Base-by-base conservation (phyloP, 2,888 invertebrate species). In the Ctenicera cuprea region DNA sequence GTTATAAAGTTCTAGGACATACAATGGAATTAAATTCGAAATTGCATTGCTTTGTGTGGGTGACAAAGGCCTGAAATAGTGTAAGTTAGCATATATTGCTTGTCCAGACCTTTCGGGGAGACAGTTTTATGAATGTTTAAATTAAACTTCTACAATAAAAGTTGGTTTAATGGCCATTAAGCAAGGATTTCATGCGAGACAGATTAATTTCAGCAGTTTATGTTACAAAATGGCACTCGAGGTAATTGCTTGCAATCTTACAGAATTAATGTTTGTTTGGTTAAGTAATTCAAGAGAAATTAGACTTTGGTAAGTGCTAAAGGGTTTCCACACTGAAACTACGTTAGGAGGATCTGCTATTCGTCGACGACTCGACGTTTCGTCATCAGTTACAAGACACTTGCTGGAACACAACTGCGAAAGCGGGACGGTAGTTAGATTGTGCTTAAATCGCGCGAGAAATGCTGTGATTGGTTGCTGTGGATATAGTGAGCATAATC, bases 21-120 rank as follows among this genome's bases (percentile, higher is more conserved):
- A 54, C 45, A 57, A 59, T 33, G 11, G 68, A 48, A 65, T 65
- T 65, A 0, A 52, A 50, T 48, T 41, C 22, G 16, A 52, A 54
- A 54, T 54, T 65, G 37, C 52, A 52, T 33, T 11, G 37, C 37
- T 59, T 64, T 48, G 16, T 52, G 54, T 33, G 22, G 22, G 3
- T 11, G 11, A 52, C 22, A 54, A 41, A 52, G 14, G 26, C 26
- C 22, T 18, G 45, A 26, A 63, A 30, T n/a, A n/a, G 61, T 61
- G 14, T 43, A 45, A 45, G 63, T 45, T 20, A 26, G 11, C 14
- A 33, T 26, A 26, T n/a, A 50, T 48, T 11, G 22, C 12, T 50
- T 50, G 50, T 26, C 26, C 50, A 18, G 33, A 9, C 33, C 8
- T 33, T 5, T 33, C 33, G 8, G 26, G 9, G 22, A n/a, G 37